These are phyloP conservation scores for Zaprionus kolodkinae DNA, from an alignment of 1,140 invertebrate species.

Conservation along the genomic window DNA sequence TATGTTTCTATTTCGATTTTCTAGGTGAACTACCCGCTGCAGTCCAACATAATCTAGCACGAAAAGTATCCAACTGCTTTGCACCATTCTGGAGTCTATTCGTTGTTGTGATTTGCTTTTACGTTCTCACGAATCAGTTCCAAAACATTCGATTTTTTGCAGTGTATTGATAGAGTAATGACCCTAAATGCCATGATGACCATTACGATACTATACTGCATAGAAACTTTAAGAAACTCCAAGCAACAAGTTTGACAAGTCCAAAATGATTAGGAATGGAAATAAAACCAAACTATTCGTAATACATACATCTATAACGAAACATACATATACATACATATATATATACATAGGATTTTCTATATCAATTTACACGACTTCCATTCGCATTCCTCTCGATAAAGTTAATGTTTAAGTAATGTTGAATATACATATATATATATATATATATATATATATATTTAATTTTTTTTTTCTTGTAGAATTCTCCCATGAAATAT, in stretches of 20 bases:
- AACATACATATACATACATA: slow-evolving; percentile 30
- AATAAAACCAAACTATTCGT: slow-evolving; percentile 19
- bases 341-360: slow-evolving; percentile 48
- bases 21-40: slow-evolving; percentile 84
- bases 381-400: slow-evolving; percentile 30
- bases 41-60: slow-evolving; percentile 79
- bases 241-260: slow-evolving; percentile 6
- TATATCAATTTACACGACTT: slow-evolving; percentile 60
- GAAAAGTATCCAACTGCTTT: slow-evolving; percentile 11
- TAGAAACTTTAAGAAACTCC: slow-evolving; percentile 8
- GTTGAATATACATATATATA: slow-evolving; percentile 4
- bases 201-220: slow-evolving; percentile 28
- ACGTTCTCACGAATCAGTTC: slow-evolving; percentile 14
- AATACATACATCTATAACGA: slow-evolving; percentile 21
- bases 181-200: slow-evolving; percentile 3
- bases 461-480: slow-evolving; percentile 10
- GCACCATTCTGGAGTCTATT: slow-evolving; percentile 39
- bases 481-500: slow-evolving; percentile 19
- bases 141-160: slow-evolving; percentile 1
- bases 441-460: neutral
- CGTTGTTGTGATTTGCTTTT: slow-evolving; percentile 39
- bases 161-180: slow-evolving; percentile 39
- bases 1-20: slow-evolving; percentile 13
- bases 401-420: slow-evolving; percentile 25
- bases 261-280: slow-evolving; percentile 1